Base-by-base conservation (phyloP, 2,113 vertebrate species). In the Istiophorus platypterus region DNA sequence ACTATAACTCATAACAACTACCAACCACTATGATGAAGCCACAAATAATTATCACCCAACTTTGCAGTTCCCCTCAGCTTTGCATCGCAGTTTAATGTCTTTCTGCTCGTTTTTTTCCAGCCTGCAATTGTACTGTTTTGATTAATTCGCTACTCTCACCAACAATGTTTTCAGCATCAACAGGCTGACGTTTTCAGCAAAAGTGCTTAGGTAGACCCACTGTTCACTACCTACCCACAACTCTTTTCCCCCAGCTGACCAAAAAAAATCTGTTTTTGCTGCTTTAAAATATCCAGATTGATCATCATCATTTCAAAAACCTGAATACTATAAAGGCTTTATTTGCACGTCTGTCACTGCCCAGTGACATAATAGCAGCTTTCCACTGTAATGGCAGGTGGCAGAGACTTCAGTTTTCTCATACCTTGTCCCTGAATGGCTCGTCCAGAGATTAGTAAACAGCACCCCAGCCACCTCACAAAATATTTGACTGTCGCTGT, bases 381-480 rank as follows among this genome's bases (percentile, higher is more conserved):
- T 54, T 34, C 54, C 20, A 69, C 6, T 26, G 11, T 17, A 37
- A 4, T 0, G 51, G 12, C 41, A 24, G 29, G 26, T 63, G 62
- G 22, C 15, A 4, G 4, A 5, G 34, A 52, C 17, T 39, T 42
- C 0, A 29, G 1, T 37, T 63, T 49, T 29, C 12, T 10, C 52
- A 37, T 49, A 29, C 14, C 7, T 13, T 63, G 20, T 41, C 63
- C 78, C n/a, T 7, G 26, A 20, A 37, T 29, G n/a, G 61, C n/a
- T 45, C 15, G 61, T 45, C 34, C 39, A 26, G 57, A 22, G 14
- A 47, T 26, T 56, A 4, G 65, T 80, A 74, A 84, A 84, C 80
- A 75, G 18, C 56, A 52, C 2, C 42, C 9, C 27, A 10, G 17
- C 22, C 56, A 49, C 54, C 59, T 56, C 58, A 45, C 26, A 5